Base-by-base conservation (phyloP, 2,888 invertebrate genomes). In the Drosophila buzzatii region DNA sequence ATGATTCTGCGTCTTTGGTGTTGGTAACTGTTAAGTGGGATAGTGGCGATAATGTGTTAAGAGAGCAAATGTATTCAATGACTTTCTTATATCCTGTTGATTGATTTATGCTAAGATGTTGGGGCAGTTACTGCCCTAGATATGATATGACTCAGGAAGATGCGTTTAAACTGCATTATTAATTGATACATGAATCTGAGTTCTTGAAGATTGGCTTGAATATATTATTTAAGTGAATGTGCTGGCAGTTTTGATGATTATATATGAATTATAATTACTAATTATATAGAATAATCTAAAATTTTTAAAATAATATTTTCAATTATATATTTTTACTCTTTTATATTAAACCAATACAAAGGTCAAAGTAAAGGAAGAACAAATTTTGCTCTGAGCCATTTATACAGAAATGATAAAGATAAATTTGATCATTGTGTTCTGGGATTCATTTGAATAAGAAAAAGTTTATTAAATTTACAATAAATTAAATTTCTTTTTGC, bases 21-120 rank as follows among this genome's bases (percentile, higher is more conserved):
- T 8, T 58, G 69, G 7, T 3, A 74, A 73, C 42, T 52, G 44
- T 65, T 49, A 47, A 64, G n/a, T 33, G 37, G 42, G 39, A 20
- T 35, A 12, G 35, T 35, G 23, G 35, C n/a, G 39, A 64, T 66
- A 67, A 67, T 52, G 41, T 45, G 16, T 42, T 35, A 23, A 45
- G 53, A n/a, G 20, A 10, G 53, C 53, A 39, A 39, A 39, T 10
- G 53, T 53, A 20, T 53, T 53, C 53, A 39, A 35, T 53, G 39
- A 39, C 16, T 53, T 16, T 35, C 23, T n/a, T 39, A n/a, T 27
- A 53, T 37, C 53, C 37, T 53, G 23, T 53, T 53, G 53, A 53
- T 53, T 53, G 53, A 39, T 39, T 39, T 53, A 39, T 23, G 14
- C 16, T 16, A 9, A 37, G 35, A 20, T 20, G 37, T 14, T 23